Percentiles rank a stretch among this genome's conserved stretches.
Conservation (phyloP, 2,888 invertebrate species). For the Notodonta ziczac region DNA sequence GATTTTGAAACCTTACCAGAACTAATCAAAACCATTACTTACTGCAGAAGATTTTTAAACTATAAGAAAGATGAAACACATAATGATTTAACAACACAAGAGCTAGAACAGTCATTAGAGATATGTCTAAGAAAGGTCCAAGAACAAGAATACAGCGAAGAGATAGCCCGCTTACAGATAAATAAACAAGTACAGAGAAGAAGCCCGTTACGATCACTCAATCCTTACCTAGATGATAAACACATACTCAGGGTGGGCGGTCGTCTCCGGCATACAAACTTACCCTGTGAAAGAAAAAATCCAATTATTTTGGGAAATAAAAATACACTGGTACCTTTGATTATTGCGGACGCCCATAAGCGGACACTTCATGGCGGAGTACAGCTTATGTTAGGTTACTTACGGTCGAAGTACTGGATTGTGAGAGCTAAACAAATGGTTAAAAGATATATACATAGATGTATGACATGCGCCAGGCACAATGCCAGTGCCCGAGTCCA, state of each 20-base stretch:
- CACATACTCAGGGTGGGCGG: conserved; percentile 6
- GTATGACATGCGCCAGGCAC: conserved; percentile 1
- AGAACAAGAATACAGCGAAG: conserved; percentile 21
- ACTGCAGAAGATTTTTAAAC: conserved; percentile 11
- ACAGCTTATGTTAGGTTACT: background rate
- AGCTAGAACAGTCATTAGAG: conserved; percentile 19
- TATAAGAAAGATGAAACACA: too few species aligned
- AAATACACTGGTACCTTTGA: too few species aligned
- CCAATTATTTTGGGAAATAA: too few species aligned
- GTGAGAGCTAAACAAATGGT: background rate
- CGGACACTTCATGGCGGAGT: conserved; percentile 8
- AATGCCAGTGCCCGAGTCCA: background rate
- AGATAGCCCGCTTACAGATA: conserved; percentile 12
- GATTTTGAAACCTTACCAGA: conserved; percentile 2
- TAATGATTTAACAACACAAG: conserved; percentile 17
- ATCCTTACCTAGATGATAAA: conserved; percentile 27
- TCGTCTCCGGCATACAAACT: background rate
- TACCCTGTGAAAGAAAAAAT: too few species aligned
- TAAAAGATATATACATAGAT: conserved; percentile 9
- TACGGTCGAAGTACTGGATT: conserved; percentile 6
- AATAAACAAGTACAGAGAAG: conserved; percentile 18
- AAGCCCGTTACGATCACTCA: conserved; percentile 24
- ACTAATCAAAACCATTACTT: conserved; percentile 2
- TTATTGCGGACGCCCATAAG: conserved; percentile 5
- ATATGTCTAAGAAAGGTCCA: conserved; percentile 25